Percentiles rank a stretch among this genome's conserved stretches.
phyloP scores from a whole-genome alignment of 2,797 vertebrate species.

The Macroramphosus scolopax region DNA sequence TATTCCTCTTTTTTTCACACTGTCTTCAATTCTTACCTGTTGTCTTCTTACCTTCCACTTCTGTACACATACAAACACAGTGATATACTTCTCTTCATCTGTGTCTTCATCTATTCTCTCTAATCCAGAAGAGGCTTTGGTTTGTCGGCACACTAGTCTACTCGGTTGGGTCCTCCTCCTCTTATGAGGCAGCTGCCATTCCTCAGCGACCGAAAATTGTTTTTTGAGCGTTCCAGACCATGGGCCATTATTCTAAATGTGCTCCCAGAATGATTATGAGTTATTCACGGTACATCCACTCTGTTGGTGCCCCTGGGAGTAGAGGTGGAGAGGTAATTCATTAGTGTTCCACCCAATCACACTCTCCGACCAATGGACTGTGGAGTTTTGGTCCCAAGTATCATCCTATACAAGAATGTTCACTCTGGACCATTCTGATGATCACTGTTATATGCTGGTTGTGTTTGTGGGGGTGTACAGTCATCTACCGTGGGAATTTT shows the following conservation, averaged over 20 bases:
- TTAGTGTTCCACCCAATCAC: conserved; percentile 35
- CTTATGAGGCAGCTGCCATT: conserved; percentile 38
- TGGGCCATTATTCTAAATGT: conserved; percentile 46
- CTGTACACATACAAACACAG: conserved; percentile 5
- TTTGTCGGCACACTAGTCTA: too few species aligned
- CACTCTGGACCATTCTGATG: not conserved
- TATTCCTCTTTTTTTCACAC: conserved; percentile 20
- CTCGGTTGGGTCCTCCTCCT: conserved; percentile 17
- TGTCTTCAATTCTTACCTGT: conserved; percentile 14
- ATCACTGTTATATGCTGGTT: too few species aligned
- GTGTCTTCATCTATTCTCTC: conserved; percentile 10
- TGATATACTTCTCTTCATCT: not conserved
- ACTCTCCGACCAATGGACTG: conserved; percentile 6
- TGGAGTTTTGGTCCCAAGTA: conserved; percentile 10
- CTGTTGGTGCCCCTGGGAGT: conserved; percentile 34
- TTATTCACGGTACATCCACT: conserved; percentile 64
- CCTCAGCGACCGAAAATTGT: conserved; percentile 37
- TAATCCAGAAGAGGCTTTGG: conserved; percentile 34
- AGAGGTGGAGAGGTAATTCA: conserved; percentile 32
- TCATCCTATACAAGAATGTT: conserved; percentile 2
- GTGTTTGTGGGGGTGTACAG: conserved; percentile 10
- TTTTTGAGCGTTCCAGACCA: conserved; percentile 44
- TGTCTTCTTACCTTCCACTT: conserved; percentile 17
- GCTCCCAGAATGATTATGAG: conserved; percentile 46
- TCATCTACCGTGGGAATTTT: too few species aligned